These are phyloP conservation scores for Salpingus planirostris DNA, from an alignment of 2,888 invertebrate genomes.

Conservation along the genomic window DNA sequence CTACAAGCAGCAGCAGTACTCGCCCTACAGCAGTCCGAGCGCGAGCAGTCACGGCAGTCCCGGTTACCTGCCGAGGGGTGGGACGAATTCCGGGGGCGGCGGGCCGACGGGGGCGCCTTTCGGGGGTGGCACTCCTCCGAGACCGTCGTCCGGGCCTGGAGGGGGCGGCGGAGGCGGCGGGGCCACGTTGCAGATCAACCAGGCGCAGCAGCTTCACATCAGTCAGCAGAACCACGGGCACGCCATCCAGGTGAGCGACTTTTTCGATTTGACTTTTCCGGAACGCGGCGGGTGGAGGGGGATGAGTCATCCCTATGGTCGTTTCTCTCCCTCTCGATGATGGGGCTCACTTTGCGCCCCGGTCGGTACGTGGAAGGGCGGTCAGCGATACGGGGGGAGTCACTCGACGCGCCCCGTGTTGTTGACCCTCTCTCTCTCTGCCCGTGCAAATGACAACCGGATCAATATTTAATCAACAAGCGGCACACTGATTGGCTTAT, in stretches of 20 bases:
- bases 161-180: conserved; percentile 23
- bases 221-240: conserved; percentile 63
- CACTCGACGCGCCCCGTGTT: conserved; percentile 20
- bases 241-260: conserved; percentile 66
- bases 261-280: too few relatives aligned
- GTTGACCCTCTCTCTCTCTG: too few relatives aligned
- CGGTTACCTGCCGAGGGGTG: conserved; percentile 37
- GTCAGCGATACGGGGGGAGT: too few relatives aligned
- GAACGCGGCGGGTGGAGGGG: too few relatives aligned
- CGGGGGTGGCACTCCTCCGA: conserved; percentile 43
- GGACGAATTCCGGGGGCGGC: conserved; percentile 13
- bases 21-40: conserved; percentile 58
- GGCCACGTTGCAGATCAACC: conserved; percentile 70
- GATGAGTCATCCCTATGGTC: too few relatives aligned
- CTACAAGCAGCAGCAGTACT: conserved; percentile 55
- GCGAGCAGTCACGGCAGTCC: conserved; percentile 50
- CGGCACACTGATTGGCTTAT: conserved; percentile 29
- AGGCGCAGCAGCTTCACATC: conserved; percentile 81
- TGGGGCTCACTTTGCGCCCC: too few relatives aligned
- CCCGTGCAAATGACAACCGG: conserved; percentile 33
- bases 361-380: conserved; percentile 9
- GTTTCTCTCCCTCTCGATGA: too few relatives aligned
- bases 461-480: conserved; percentile 36
- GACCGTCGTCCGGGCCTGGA: conserved; percentile 45
- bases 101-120: conserved; percentile 25